These are phyloP conservation scores for Bubo scandiacus DNA, from an alignment of 2,113 vertebrate genomes.

Conservation along the genomic window DNA sequence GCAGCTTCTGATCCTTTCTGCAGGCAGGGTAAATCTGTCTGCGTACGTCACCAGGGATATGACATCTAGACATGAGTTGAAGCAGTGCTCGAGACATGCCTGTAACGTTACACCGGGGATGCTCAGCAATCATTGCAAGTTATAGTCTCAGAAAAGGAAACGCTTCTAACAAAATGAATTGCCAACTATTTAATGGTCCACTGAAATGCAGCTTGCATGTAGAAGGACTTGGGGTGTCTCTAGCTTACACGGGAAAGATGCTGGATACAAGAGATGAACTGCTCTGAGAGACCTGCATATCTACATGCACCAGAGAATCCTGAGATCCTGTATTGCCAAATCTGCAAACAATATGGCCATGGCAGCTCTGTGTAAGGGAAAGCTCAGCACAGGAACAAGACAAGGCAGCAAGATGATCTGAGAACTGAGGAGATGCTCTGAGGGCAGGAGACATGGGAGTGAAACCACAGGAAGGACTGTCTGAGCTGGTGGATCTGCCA, in stretches of 20 bases:
- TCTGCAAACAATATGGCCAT: rapidly evolving
- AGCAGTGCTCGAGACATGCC: rapidly evolving
- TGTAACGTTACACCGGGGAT: background rate
- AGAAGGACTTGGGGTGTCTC: rapidly evolving
- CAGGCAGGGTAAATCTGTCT: background rate
- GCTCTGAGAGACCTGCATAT: background rate
- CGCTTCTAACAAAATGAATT: background rate
- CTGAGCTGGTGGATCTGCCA: background rate
- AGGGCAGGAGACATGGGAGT: background rate
- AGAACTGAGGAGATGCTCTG: background rate
- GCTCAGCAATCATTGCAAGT: rapidly evolving
- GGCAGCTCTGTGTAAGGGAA: background rate
- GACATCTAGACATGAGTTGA: background rate
- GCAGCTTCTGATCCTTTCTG: background rate
- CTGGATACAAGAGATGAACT: background rate
- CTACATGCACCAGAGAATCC: background rate
- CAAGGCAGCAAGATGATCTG: background rate
- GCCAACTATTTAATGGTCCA: background rate
- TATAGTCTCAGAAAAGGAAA: background rate
- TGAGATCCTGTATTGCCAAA: background rate
- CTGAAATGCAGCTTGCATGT: background rate
- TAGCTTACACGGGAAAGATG: rapidly evolving
- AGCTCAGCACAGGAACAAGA: background rate
- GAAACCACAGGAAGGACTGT: background rate
- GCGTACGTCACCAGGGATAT: background rate